phyloP scores from a whole-genome alignment of 2,888 invertebrate genomes.

The Drosophila nr. fundita region DNA sequence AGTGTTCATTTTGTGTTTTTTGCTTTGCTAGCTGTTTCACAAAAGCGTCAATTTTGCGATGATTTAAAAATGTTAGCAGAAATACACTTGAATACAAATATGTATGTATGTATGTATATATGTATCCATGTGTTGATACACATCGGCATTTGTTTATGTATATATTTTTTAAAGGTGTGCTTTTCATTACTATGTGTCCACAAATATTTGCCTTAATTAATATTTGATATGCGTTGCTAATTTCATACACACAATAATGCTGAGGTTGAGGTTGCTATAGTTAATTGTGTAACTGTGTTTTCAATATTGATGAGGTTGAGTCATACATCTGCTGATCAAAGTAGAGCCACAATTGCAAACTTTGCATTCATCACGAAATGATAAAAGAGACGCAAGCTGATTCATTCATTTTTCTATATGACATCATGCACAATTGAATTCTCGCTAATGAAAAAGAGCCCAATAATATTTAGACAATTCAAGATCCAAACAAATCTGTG shows the following conservation, averaged over 20 bases:
- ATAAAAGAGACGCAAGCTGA: not conserved
- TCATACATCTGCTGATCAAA: slow-evolving; percentile 33
- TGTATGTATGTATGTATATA: slow-evolving; percentile 1
- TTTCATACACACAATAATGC: slow-evolving; percentile 1
- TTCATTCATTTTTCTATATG: slow-evolving; percentile 24
- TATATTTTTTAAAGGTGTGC: slow-evolving; percentile 27
- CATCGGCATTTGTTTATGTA: not conserved
- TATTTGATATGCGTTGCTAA: slow-evolving; percentile 41
- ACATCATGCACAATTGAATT: slow-evolving; percentile 21
- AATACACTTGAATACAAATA: not conserved
- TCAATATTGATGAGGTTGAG: slow-evolving; percentile 22
- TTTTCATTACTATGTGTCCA: slow-evolving; percentile 18
- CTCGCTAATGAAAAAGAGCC: slow-evolving; percentile 3
- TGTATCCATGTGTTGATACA: not conserved
- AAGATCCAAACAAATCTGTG: slow-evolving; percentile 10
- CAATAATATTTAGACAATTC: slow-evolving; percentile 18
- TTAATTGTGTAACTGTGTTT: not conserved
- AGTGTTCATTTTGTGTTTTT: slow-evolving; percentile 14
- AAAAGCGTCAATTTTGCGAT: slow-evolving; percentile 12
- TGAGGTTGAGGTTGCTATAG: slow-evolving; percentile 1
- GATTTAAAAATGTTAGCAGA: slow-evolving; percentile 18
- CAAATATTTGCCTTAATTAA: slow-evolving; percentile 53
- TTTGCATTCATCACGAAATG: not conserved
- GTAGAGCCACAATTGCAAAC: slow-evolving; percentile 9
- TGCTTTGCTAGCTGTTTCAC: slow-evolving; percentile 40